A percentile compares a stretch with the other conserved stretches of the same genome.
Conservation (phyloP, 1,140 invertebrate species). For the Octopus sinensis region DNA sequence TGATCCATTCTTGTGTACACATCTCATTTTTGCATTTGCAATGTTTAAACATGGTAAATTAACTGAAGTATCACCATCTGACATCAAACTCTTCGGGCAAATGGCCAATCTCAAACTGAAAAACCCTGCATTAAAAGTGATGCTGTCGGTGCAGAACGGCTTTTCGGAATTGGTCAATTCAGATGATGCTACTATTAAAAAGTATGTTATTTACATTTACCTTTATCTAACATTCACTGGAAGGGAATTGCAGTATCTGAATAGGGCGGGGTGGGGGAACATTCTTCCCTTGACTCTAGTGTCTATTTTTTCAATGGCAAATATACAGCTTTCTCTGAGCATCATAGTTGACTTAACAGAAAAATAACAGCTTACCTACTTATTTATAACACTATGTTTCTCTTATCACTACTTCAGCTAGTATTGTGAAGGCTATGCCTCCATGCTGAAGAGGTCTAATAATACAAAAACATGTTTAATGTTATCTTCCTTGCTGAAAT, state of each 20-base stretch:
- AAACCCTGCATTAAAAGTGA: slow-evolving; percentile 20
- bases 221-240: too few relatives aligned
- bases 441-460: too few relatives aligned
- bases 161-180: slow-evolving; percentile 18
- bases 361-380: too few relatives aligned
- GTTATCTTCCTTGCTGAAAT: too few relatives aligned
- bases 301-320: background rate
- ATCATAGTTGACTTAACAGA: too few relatives aligned
- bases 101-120: background rate
- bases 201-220: background rate
- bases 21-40: slow-evolving; percentile 25
- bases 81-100: background rate
- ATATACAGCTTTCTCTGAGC: too few relatives aligned
- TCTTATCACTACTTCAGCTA: too few relatives aligned
- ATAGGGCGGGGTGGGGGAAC: background rate
- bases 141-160: slow-evolving; percentile 24
- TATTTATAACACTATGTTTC: too few relatives aligned
- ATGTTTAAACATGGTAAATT: slow-evolving; percentile 13
- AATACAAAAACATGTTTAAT: too few relatives aligned
- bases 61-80: background rate
- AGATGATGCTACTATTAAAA: background rate
- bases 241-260: too few relatives aligned
- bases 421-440: too few relatives aligned
- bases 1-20: slow-evolving; percentile 18
- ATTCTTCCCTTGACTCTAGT: background rate